phyloP scores from a whole-genome alignment of 2,888 invertebrate genomes.

The Idaea aversata region DNA sequence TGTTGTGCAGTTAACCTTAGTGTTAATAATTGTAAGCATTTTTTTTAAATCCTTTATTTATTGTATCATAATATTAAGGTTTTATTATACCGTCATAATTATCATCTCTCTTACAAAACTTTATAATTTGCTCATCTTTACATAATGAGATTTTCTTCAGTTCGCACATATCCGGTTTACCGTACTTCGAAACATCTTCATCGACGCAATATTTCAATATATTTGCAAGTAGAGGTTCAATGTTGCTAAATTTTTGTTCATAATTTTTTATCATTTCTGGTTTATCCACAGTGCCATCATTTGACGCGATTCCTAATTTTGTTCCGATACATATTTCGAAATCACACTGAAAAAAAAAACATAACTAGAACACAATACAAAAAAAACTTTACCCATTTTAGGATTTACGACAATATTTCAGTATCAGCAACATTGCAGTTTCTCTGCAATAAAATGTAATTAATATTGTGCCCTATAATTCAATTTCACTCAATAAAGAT shows the following conservation, averaged over 20 bases:
- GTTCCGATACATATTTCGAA: slow-evolving; percentile 35
- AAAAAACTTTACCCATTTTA: too few species aligned
- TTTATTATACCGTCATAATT: too few species aligned
- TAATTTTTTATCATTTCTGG: slow-evolving; percentile 19
- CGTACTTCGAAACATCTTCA: slow-evolving; percentile 31
- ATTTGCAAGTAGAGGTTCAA: slow-evolving; percentile 19
- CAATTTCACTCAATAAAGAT: too few species aligned
- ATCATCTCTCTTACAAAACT: slow-evolving; percentile 15
- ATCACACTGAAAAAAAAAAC: slow-evolving; percentile 38
- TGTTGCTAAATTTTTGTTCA: slow-evolving; percentile 15
- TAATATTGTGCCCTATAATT: too few species aligned
- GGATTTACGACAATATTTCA: too few species aligned
- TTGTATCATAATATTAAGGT: too few species aligned
- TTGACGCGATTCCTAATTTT: slow-evolving; percentile 31
- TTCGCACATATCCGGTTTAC: slow-evolving; percentile 34
- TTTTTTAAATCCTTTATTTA: too few species aligned
- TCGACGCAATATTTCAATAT: slow-evolving; percentile 35
- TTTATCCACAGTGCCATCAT: slow-evolving; percentile 37
- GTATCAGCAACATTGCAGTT: too few species aligned
- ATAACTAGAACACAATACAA: slow-evolving; percentile 2
- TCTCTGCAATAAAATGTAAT: too few species aligned
- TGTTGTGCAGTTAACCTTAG: too few species aligned
- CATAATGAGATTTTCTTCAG: slow-evolving; percentile 31
- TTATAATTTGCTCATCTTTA: slow-evolving; percentile 17
- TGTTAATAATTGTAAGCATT: too few species aligned